phyloP scores from a whole-genome alignment of 2,113 vertebrate species.

The Indicator maculatus region DNA sequence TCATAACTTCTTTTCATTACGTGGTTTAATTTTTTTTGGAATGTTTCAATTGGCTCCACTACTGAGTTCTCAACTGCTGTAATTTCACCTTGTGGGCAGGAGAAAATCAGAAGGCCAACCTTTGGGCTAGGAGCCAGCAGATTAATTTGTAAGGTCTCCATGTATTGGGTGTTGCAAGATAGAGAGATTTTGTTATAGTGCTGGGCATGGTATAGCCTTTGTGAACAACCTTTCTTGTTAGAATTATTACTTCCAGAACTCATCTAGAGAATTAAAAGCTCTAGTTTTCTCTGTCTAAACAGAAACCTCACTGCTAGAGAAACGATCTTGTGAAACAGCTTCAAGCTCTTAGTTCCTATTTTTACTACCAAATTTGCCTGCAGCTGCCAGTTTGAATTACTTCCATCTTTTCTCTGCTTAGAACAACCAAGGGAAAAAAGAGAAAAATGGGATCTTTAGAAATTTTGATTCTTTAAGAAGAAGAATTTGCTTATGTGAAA shows the following conservation, averaged over 20 bases:
- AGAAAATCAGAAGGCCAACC: not conserved
- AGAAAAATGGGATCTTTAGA: not conserved
- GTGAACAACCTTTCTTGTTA: conserved; percentile 63
- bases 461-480: not conserved
- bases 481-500: not conserved
- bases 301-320: conserved; percentile 69
- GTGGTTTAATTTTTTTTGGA: not conserved
- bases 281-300: conserved; percentile 62
- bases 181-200: conserved; percentile 28
- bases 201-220: not conserved
- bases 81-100: conserved; percentile 12
- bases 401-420: conserved; percentile 69
- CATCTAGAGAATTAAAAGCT: conserved; percentile 65
- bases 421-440: conserved; percentile 17
- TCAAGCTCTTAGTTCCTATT: conserved; percentile 76
- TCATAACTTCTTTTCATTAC: not conserved
- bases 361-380: conserved; percentile 76
- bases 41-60: not conserved
- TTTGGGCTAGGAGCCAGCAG: conserved; percentile 12
- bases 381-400: conserved; percentile 79
- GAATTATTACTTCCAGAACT: conserved; percentile 63
- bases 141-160: conserved; percentile 26
- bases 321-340: conserved; percentile 70
- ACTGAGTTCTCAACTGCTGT: conserved; percentile 37
- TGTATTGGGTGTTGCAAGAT: not conserved